Evolutionary conservation across 2,113 vertebrate species (phyloP).

Genomic region (Dendropsophus ebraccatus): DNA sequence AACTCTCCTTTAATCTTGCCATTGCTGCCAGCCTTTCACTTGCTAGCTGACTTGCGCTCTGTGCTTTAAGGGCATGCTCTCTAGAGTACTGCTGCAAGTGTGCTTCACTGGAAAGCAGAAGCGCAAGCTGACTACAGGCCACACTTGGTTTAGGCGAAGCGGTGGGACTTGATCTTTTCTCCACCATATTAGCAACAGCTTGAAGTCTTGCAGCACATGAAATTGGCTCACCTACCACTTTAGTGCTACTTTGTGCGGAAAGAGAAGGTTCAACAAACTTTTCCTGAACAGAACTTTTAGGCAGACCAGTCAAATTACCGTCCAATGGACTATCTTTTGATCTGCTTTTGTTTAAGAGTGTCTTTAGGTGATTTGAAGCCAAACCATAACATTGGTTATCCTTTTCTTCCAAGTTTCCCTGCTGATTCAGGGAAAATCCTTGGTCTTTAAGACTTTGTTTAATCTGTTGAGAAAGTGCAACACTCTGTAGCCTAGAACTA

Average conservation of each 20-base stretch:
- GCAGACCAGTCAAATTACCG: constrained; percentile 81
- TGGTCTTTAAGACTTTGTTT: constrained; percentile 83
- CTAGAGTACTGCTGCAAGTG: constrained; percentile 97
- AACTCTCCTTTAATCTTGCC: constrained; percentile 84
- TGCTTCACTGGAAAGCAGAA: constrained; percentile 96
- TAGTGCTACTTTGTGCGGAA: constrained; percentile 76
- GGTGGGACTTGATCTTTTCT: constrained; percentile 89
- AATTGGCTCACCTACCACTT: constrained; percentile 78
- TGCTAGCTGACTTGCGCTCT: constrained; percentile 87
- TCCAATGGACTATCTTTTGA: constrained; percentile 82
- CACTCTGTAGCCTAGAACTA: constrained; percentile 93
- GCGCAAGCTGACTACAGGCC: constrained; percentile 93
- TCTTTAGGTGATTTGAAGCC: constrained; percentile 92
- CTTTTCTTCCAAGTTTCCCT: constrained; percentile 80
- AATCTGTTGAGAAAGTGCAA: constrained; percentile 91
- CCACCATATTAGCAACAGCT: constrained; percentile 94
- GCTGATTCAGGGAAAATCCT: constrained; percentile 75
- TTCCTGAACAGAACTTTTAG: constrained; percentile 78
- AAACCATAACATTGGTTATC: constrained; percentile 86
- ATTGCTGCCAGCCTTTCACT: constrained; percentile 95
- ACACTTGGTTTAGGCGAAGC: constrained; percentile 94
- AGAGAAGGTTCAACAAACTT: constrained; percentile 83
- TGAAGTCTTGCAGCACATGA: constrained; percentile 92
- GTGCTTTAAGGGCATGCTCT: constrained; percentile 94
- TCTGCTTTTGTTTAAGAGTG: constrained; percentile 91